These are phyloP conservation scores for Euura saliciscinereae DNA, from an alignment of 1,140 invertebrate genomes.

Conservation along the genomic window DNA sequence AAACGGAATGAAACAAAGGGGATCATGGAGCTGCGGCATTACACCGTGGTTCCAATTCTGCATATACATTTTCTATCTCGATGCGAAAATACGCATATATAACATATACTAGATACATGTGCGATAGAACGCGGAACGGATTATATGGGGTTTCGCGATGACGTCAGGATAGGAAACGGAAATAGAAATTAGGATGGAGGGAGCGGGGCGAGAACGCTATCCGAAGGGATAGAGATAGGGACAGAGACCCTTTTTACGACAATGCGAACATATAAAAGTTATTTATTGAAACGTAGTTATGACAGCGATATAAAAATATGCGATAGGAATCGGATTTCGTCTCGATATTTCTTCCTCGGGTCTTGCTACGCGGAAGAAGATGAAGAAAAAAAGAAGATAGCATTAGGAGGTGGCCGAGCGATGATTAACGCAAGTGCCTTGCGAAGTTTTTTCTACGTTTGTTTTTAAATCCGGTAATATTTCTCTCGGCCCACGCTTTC, in stretches of 20 bases:
- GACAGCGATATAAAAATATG: neutral
- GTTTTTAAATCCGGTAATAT: neutral
- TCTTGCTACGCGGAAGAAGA: neutral
- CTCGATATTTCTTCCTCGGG: neutral
- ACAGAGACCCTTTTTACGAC: neutral
- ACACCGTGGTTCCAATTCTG: too few relatives aligned
- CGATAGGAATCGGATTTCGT: too few relatives aligned
- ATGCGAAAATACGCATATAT: too few relatives aligned
- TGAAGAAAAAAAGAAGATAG: too few relatives aligned
- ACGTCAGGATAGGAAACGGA: constrained; percentile 19
- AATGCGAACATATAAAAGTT: neutral
- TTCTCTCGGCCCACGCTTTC: neutral
- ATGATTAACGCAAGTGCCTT: neutral
- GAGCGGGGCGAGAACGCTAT: neutral
- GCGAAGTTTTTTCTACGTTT: neutral
- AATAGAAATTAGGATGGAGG: constrained; percentile 22
- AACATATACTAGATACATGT: too few relatives aligned
- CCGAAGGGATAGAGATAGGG: neutral
- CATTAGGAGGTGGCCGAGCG: too few relatives aligned
- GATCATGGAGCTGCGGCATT: too few relatives aligned
- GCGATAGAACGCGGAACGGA: neutral
- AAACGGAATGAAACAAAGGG: neutral
- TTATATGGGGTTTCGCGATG: neutral
- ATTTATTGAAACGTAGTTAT: neutral
- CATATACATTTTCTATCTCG: too few relatives aligned